A percentile compares a stretch with the other conserved stretches of the same genome.
phyloP scores from a whole-genome alignment of 2,113 vertebrate species.

The Tapirus terrestris region DNA sequence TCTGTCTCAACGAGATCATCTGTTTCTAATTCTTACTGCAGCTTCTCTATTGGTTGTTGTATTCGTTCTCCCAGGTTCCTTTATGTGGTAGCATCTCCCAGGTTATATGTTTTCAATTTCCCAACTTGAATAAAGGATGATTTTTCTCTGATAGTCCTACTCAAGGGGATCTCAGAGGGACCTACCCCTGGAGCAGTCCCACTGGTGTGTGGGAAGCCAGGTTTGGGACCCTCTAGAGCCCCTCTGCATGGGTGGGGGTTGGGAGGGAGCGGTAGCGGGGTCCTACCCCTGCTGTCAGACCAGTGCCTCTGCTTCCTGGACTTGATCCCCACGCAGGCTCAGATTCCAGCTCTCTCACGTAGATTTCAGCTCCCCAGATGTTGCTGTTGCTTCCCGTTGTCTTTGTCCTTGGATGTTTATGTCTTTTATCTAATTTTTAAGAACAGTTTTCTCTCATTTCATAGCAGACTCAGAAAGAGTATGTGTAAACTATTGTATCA shows the following conservation, averaged over 20 bases:
- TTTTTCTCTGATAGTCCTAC: neutral
- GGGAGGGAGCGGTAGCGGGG: neutral
- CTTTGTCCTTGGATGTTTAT: neutral
- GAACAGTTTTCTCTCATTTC: neutral
- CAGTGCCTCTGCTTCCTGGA: neutral
- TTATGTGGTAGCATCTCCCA: neutral
- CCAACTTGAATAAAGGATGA: neutral
- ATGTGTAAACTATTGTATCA: neutral
- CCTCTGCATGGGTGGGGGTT: neutral
- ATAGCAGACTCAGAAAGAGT: neutral
- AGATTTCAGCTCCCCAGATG: neutral
- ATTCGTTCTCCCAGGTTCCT: neutral
- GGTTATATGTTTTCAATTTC: neutral
- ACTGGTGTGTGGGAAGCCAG: neutral
- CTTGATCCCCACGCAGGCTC: neutral
- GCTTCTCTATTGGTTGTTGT: neutral
- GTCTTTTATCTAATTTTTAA: neutral
- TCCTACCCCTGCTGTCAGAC: neutral
- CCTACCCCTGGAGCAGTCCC: neutral
- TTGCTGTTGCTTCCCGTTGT: neutral
- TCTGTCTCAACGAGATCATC: neutral
- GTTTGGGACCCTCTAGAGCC: neutral
- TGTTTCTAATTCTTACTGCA: neutral
- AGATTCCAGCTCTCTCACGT: neutral
- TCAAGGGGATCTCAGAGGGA: neutral